A percentile compares a stretch with the other conserved stretches of the same genome.
phyloP scores from a whole-genome alignment of 2,888 invertebrate species.

The Micropterix aruncella region DNA sequence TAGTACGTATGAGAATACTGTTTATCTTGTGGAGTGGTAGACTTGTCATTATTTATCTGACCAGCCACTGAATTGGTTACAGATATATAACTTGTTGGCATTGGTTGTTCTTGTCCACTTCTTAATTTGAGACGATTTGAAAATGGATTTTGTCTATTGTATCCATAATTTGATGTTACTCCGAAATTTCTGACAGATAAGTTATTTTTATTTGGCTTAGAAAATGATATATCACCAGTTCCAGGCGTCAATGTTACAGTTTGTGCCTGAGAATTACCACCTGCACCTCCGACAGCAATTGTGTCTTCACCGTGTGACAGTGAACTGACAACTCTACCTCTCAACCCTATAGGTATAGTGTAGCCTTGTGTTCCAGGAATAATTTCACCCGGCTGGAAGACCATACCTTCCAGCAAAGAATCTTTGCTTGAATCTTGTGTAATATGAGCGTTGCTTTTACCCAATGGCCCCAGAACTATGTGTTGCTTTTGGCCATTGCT shows the following conservation, averaged over 20 bases:
- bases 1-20: constrained; percentile 69
- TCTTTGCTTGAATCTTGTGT: constrained; percentile 36
- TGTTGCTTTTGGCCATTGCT: constrained; percentile 46
- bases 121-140: constrained; percentile 3
- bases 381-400: constrained; percentile 49
- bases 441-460: constrained; percentile 44
- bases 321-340: constrained; percentile 49
- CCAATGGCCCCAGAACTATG: constrained; percentile 42
- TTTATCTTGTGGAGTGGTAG: constrained; percentile 46
- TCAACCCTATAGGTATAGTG: constrained; percentile 51
- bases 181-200: not conserved
- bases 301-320: constrained; percentile 45
- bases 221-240: constrained; percentile 23
- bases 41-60: constrained; percentile 45
- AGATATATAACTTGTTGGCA: constrained; percentile 42
- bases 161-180: constrained; percentile 5
- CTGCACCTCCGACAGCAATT: constrained; percentile 39
- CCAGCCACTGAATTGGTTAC: constrained; percentile 71
- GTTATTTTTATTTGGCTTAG: constrained; percentile 7
- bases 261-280: constrained; percentile 52
- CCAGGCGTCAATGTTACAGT: constrained; percentile 42
- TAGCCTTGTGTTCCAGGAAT: constrained; percentile 54
- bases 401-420: constrained; percentile 36
- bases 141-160: constrained; percentile 7
- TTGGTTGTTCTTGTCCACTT: not conserved